Evolutionary conservation across 2,888 invertebrate genomes (phyloP).

Genomic region (Limnephilus rhombicus): DNA sequence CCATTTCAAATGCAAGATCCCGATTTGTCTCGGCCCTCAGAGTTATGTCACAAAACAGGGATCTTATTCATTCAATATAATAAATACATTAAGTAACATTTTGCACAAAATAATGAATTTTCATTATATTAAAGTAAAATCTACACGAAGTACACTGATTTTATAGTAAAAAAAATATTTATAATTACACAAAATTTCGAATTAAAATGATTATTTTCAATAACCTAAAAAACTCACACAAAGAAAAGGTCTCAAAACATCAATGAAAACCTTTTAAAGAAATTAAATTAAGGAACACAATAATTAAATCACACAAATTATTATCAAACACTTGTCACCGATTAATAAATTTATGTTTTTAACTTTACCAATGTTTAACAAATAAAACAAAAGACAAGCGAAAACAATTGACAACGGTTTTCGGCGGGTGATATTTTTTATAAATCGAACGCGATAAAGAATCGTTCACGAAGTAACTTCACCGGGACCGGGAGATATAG

Average conservation of each 20-base stretch:
- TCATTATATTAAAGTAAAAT: too few species aligned
- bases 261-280: background rate
- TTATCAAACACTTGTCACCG: background rate
- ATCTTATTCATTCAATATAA: background rate
- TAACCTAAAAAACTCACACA: background rate
- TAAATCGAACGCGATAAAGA: background rate
- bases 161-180: background rate
- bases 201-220: background rate
- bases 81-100: background rate
- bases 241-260: background rate
- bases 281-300: background rate
- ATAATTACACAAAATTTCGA: background rate
- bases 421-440: background rate
- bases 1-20: background rate
- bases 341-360: background rate
- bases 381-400: background rate
- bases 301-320: background rate
- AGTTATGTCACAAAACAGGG: background rate
- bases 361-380: background rate
- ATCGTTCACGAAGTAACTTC: background rate
- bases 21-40: too few species aligned
- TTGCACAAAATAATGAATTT: background rate
- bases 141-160: background rate
- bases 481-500: background rate
- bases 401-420: background rate